phyloP scores from a whole-genome alignment of 2,888 invertebrate genomes.

The Hemithea aestivaria region DNA sequence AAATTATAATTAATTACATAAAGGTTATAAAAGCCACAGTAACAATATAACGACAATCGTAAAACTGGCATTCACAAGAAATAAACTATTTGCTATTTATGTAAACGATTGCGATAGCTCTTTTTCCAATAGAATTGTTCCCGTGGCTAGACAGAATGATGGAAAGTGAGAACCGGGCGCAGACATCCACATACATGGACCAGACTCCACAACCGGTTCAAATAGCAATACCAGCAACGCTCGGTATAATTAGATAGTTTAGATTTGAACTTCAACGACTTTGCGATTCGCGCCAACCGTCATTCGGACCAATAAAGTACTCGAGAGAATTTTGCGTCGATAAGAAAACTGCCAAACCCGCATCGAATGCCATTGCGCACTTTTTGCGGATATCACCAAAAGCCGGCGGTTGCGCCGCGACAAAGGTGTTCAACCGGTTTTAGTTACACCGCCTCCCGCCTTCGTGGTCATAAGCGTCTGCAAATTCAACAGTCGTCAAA shows the following conservation, averaged over 20 bases:
- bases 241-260: slow-evolving; percentile 53
- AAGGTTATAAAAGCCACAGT: too few species aligned
- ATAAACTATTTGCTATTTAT: slow-evolving; percentile 1
- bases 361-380: slow-evolving; percentile 62
- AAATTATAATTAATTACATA: too few species aligned
- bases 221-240: slow-evolving; percentile 53
- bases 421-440: slow-evolving; percentile 75
- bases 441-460: slow-evolving; percentile 57
- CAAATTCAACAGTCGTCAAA: slow-evolving; percentile 73
- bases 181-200: slow-evolving; percentile 46
- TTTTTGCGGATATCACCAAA: slow-evolving; percentile 77
- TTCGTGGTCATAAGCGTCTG: slow-evolving; percentile 66
- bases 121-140: slow-evolving; percentile 20
- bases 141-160: slow-evolving; percentile 30
- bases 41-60: too few species aligned
- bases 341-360: slow-evolving; percentile 52
- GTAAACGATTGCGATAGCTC: neutral
- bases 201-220: slow-evolving; percentile 55
- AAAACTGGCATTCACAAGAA: too few species aligned
- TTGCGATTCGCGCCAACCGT: slow-evolving; percentile 21
- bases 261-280: slow-evolving; percentile 41
- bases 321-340: too few species aligned
- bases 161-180: slow-evolving; percentile 46
- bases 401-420: slow-evolving; percentile 61
- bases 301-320: too few species aligned